Percentiles rank a stretch among this genome's conserved stretches.
Evolutionary conservation across 1,140 invertebrate genomes (phyloP).

Genomic region (fruit fly (Drosophila melanogaster)): DNA sequence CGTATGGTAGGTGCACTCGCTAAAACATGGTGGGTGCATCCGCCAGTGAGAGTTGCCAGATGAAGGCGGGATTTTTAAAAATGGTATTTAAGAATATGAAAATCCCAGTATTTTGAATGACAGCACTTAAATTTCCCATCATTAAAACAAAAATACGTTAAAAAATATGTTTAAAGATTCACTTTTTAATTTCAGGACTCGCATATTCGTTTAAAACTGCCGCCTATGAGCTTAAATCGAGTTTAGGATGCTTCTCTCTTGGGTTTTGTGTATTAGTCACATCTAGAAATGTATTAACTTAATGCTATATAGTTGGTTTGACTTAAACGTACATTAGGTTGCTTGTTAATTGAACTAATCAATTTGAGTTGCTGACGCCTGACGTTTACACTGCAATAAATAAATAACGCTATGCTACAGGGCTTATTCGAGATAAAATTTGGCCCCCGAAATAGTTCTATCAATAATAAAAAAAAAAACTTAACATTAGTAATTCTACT

Average conservation of each 20-base stretch:
- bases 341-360: constrained; percentile 21
- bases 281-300: constrained; percentile 12
- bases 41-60: not conserved
- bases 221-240: constrained; percentile 13
- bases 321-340: constrained; percentile 11
- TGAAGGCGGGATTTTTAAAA: not conserved
- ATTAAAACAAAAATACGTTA: not conserved
- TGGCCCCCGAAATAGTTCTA: not conserved
- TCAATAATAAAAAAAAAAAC: constrained; percentile 4
- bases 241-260: constrained; percentile 25
- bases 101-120: not conserved
- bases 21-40: not conserved
- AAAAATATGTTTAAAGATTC: not conserved
- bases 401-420: constrained; percentile 40
- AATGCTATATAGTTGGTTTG: constrained; percentile 22
- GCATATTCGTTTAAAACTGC: not conserved
- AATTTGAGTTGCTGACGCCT: constrained; percentile 31
- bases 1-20: not conserved
- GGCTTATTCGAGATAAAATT: constrained; percentile 6
- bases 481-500: constrained; percentile 27
- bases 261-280: constrained; percentile 31
- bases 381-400: constrained; percentile 28
- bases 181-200: constrained; percentile 10
- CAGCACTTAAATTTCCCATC: not conserved
- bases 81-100: not conserved